Evolutionary conservation across 2,888 invertebrate species (phyloP), one percentile per base, ranked within the genome.

Genomic region (Athalia cordata): DNA sequence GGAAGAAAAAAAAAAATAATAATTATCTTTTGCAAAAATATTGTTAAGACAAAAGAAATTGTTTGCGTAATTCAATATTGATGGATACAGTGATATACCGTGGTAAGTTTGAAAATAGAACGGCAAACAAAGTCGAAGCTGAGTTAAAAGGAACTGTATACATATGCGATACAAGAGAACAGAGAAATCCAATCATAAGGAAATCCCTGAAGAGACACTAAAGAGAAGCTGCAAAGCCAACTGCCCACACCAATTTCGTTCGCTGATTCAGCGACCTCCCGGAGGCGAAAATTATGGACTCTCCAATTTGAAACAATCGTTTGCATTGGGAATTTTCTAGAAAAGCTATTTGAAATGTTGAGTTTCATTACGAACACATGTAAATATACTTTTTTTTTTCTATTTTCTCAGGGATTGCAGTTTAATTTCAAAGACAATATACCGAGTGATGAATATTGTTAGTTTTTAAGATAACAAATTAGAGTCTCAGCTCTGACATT

Each of bases 121-220:
- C 29, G 52, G 29, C 50, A 77, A 79, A 79, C 64, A 79, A 49
- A 66, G 67, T 67, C 67, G 52, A 59, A 70, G 62, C 50, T 75
- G 61, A 68, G 57, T 67, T 72, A 57, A 9, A 43, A 8, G 57
- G 50, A 64, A n/a, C n/a, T 29, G 59, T 59, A 57, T 43, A 29
- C 29, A 29, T 29, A 29, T 29, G 29, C 29, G 29, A 29, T 29
- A 68, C 47, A 5, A 6, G 13, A 4, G 45, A 11, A 55, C 67
- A 59, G 68, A 77, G 77, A 67, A 59, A 67, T 50, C 57, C 67
- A 66, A 65, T 50, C 59, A 59, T 59, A 49, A 15, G 67, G 13
- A 67, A 70, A 77, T 70, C 62, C 77, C 78, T 66, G 55, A 61
- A 5, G 79, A 59, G 66, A 70, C 67, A 77, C 68, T 64, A 57